Conservation (phyloP, 2,888 invertebrate species). For the Masnerella sp. region DNA sequence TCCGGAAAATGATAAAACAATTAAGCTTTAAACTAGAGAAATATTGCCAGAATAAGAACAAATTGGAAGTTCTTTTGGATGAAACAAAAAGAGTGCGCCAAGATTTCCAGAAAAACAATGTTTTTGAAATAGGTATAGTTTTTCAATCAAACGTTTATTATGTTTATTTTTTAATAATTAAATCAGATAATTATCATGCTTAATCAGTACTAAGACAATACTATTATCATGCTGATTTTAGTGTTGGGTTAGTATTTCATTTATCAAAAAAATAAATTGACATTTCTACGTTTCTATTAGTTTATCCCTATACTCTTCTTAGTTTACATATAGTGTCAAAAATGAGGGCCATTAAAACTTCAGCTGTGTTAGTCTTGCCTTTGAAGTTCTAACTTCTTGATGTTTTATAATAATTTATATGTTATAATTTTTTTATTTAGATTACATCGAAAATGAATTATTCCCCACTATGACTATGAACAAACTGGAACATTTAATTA, state of each 20-base stretch:
- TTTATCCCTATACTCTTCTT: too few relatives aligned
- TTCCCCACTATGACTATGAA: slow-evolving; percentile 45
- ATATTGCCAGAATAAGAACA: slow-evolving; percentile 1
- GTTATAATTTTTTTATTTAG: background rate
- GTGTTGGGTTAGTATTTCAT: too few relatives aligned
- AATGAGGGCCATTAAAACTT: too few relatives aligned
- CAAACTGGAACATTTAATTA: slow-evolving; percentile 72
- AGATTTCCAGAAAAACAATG: background rate
- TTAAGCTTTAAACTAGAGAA: background rate
- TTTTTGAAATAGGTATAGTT: slow-evolving; percentile 2
- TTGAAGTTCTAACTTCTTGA: too few relatives aligned
- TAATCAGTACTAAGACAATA: too few relatives aligned
- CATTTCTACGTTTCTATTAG: too few relatives aligned
- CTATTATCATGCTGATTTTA: too few relatives aligned
- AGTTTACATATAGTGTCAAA: too few relatives aligned
- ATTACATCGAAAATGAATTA: background rate
- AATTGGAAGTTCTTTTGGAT: background rate
- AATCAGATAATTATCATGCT: too few relatives aligned
- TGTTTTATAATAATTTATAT: too few relatives aligned
- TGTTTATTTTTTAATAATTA: background rate
- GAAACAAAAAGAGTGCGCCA: background rate
- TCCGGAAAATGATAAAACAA: slow-evolving; percentile 1
- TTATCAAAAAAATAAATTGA: too few relatives aligned
- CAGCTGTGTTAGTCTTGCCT: too few relatives aligned
- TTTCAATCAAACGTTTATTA: background rate